Base-by-base conservation (phyloP, 2,113 vertebrate species). In the Erythrolamprus reginae region DNA sequence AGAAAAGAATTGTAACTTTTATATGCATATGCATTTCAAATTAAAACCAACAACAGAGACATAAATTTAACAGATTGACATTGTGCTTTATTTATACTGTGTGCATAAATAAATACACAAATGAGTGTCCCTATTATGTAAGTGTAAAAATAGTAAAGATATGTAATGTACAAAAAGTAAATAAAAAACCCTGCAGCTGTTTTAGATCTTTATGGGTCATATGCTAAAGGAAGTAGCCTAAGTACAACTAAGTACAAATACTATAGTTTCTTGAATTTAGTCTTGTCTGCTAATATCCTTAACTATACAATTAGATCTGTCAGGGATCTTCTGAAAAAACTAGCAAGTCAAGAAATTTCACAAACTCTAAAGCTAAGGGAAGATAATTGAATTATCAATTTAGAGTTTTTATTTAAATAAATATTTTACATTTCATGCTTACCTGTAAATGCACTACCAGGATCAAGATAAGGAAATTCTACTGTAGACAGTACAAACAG, bases 131-230 rank as follows among this genome's bases (percentile, higher is more conserved):
- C 98, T 98, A 98, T 50, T 98, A 98, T 98, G 98, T 98, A 98
- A 95, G 98, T 99, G 98, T 99, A 98, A 99, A 99, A 98, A 99
- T 98, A 98, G 98, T 98, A 98, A 99, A 98, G 98, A 99, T 98
- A 98, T 98, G 98, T 98, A 98, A 98, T 98, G 98, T 99, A 98
- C 98, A 99, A 98, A 99, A 98, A 97, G 98, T 42, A 42, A 42
- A 77, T 21, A 9, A 77, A 77, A 77, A 77, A 21, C 97, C 97
- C 96, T 97, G 97, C 98, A 97, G 97, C 98, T 97, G 97, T 98
- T 98, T 98, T 98, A 98, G 97, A 98, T 98, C 98, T 96, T 97
- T 93, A 97, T 96, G 97, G 98, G 97, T 96, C 98, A 97, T 97
- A 96, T 96, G 96, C 97, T 97, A 97, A 97, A 97, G 97, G 97